These are phyloP conservation scores for Tetragonula clypearis DNA, from an alignment of 1,140 invertebrate species.

Conservation along the genomic window DNA sequence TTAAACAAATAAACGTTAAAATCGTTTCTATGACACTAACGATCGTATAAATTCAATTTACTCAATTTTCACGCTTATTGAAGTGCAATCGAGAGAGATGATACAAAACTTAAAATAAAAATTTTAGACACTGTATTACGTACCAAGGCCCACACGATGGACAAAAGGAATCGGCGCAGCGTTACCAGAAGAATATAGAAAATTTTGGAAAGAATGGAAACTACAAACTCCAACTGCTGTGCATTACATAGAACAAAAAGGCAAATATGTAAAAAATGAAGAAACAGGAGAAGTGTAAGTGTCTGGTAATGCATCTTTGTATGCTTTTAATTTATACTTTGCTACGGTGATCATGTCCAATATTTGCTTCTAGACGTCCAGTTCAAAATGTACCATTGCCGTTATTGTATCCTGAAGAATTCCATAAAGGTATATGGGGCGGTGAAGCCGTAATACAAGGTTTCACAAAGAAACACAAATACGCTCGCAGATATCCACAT, in stretches of 20 bases:
- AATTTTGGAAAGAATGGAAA: conserved; percentile 94
- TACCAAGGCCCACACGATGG: conserved; percentile 79
- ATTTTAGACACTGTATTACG: conserved; percentile 65
- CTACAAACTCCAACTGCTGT: conserved; percentile 88
- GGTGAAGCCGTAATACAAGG: conserved; percentile 97
- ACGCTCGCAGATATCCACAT: conserved; percentile 86
- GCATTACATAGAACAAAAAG: conserved; percentile 91
- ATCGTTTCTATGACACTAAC: background rate
- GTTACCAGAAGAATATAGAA: conserved; percentile 93
- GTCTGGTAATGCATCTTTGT: conserved; percentile 8
- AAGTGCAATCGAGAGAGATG: background rate
- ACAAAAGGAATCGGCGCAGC: conserved; percentile 84
- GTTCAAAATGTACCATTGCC: conserved; percentile 92
- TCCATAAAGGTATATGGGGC: conserved; percentile 95
- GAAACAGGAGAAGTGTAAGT: conserved; percentile 87
- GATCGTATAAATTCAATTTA: background rate
- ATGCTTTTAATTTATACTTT: background rate
- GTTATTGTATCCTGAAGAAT: conserved; percentile 89
- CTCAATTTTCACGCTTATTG: background rate
- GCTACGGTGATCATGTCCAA: background rate
- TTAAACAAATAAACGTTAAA: background rate
- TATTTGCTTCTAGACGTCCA: conserved; percentile 79
- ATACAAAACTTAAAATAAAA: background rate
- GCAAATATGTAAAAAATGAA: conserved; percentile 88
- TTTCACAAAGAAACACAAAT: conserved; percentile 87